These are phyloP conservation scores for Megaleporinus macrocephalus DNA, from an alignment of 2,113 vertebrate genomes.

Conservation along the genomic window DNA sequence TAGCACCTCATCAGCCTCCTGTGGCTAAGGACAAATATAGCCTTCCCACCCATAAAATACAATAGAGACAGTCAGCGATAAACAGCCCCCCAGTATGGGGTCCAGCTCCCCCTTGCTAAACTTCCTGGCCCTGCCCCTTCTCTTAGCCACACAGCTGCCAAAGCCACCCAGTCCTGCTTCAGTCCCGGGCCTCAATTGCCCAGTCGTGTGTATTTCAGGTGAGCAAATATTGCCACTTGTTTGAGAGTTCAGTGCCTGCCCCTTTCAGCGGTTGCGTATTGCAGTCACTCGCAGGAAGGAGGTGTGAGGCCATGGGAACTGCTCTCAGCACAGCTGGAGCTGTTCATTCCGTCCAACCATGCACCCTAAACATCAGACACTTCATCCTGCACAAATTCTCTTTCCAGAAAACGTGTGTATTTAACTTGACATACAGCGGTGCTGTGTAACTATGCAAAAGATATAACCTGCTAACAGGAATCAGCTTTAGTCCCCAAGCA, in stretches of 20 bases:
- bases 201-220: slow-evolving; percentile 83
- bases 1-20: slow-evolving; percentile 93
- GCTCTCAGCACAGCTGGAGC: slow-evolving; percentile 78
- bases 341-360: slow-evolving; percentile 72
- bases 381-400: slow-evolving; percentile 19
- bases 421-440: neutral
- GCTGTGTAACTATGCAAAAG: neutral
- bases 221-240: slow-evolving; percentile 92
- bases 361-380: slow-evolving; percentile 60
- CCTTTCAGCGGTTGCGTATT: slow-evolving; percentile 82
- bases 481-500: neutral
- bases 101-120: slow-evolving; percentile 63
- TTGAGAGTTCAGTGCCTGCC: slow-evolving; percentile 80
- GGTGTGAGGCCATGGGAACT: slow-evolving; percentile 72
- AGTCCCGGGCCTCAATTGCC: slow-evolving; percentile 67
- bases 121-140: slow-evolving; percentile 82
- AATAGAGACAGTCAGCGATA: slow-evolving; percentile 81
- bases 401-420: neutral
- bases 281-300: slow-evolving; percentile 72
- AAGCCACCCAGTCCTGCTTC: slow-evolving; percentile 48
- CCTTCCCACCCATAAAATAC: slow-evolving; percentile 82
- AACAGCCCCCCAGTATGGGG: slow-evolving; percentile 76
- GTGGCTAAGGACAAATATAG: slow-evolving; percentile 86
- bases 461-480: neutral
- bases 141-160: slow-evolving; percentile 78